Conservation (phyloP, 1,140 invertebrate genomes). For the Drosophila funebris region DNA sequence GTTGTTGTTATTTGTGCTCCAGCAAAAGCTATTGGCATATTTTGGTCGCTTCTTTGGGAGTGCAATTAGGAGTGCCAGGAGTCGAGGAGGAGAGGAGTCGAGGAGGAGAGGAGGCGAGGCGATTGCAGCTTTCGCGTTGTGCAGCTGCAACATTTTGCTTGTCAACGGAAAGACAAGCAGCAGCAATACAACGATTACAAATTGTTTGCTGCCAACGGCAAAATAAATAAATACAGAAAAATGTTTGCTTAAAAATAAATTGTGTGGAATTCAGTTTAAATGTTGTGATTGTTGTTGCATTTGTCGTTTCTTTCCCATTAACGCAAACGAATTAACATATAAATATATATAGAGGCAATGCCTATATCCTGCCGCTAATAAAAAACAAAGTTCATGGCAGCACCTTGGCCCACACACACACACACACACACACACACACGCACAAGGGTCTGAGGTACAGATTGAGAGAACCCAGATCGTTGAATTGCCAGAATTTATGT, state of each 20-base stretch:
- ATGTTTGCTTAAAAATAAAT: conserved; percentile 63
- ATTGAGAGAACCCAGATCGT: conserved; percentile 22
- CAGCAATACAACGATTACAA: conserved; percentile 63
- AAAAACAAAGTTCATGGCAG: conserved; percentile 70
- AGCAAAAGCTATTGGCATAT: conserved; percentile 22
- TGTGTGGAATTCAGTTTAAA: conserved; percentile 33
- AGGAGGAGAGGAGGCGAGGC: neutral
- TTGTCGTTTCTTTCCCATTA: conserved; percentile 54
- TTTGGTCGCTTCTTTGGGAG: conserved; percentile 37
- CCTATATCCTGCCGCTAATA: conserved; percentile 68
- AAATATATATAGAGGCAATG: conserved; percentile 35
- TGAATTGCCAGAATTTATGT: conserved; percentile 60
- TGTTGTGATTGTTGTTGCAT: neutral
- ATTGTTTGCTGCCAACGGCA: conserved; percentile 60
- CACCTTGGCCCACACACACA: conserved; percentile 50
- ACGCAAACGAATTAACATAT: conserved; percentile 68
- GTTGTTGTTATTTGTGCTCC: neutral
- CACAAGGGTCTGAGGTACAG: neutral
- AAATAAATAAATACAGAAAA: conserved; percentile 68
- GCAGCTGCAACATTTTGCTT: conserved; percentile 77
- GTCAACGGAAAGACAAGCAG: conserved; percentile 41
- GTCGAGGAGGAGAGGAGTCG: neutral
- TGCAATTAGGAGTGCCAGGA: conserved; percentile 50
- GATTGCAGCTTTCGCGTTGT: conserved; percentile 42
- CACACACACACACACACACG: conserved; percentile 12